These are phyloP conservation scores for Hydropotes inermis DNA, from an alignment of 2,113 vertebrate genomes.

Conservation along the genomic window DNA sequence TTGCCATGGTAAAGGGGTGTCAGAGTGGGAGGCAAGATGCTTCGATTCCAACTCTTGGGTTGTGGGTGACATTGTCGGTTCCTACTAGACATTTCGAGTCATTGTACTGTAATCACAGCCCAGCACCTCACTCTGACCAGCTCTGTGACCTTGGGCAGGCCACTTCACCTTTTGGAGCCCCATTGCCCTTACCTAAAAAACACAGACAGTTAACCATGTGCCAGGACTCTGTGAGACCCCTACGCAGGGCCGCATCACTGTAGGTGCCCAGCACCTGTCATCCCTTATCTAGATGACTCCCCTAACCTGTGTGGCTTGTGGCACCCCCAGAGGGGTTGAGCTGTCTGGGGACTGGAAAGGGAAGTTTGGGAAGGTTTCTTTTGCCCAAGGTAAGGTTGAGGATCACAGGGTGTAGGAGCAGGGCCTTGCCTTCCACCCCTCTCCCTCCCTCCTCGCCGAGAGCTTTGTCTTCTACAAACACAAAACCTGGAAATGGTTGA, in stretches of 20 bases:
- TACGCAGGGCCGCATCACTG: accelerated
- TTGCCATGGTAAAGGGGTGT: neutral
- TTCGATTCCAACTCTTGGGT: neutral
- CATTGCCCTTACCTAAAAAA: neutral
- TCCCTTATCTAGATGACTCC: neutral
- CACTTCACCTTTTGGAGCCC: neutral
- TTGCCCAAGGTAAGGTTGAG: neutral
- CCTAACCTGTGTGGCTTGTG: neutral
- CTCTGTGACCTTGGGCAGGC: neutral
- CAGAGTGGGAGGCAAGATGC: neutral
- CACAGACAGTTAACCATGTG: neutral
- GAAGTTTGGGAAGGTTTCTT: neutral
- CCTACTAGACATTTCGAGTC: neutral
- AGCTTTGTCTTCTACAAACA: constrained; percentile 59
- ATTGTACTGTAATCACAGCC: neutral
- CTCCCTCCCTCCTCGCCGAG: neutral
- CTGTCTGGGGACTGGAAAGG: neutral
- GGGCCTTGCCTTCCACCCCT: neutral
- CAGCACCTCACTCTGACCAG: neutral
- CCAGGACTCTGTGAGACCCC: neutral
- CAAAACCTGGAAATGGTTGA: constrained; percentile 72
- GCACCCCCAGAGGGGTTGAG: neutral
- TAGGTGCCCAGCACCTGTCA: neutral
- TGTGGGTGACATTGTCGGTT: neutral
- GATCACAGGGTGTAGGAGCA: neutral